Base-by-base conservation (phyloP, 1,140 invertebrate genomes). In the Drosophila persimilis region DNA sequence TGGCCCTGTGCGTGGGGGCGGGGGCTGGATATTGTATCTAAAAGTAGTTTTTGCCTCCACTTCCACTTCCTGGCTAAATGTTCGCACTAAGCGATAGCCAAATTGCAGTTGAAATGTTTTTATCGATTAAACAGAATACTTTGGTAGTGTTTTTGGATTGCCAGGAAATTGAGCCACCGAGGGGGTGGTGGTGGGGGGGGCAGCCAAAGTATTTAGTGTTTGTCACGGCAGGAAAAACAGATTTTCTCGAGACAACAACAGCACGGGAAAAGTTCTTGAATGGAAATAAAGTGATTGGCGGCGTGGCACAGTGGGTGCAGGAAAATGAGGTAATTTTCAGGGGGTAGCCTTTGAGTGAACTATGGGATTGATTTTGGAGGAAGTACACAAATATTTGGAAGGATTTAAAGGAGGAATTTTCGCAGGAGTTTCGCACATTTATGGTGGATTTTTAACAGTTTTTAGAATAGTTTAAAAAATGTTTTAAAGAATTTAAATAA, bases 31-130 rank as follows among this genome's bases (percentile, higher is more conserved):
- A 50, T 69, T 69, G 66, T 69, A 50, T 69, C 63, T 69, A 29
- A 69, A 57, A 69, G 66, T 69, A 63, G 70, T 63, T 73, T 63
- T 63, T 64, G 43, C 45, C 44, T 44, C 29, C 17, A 11, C 29
- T n/a, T 9, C 56, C 39, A 20, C 81, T 64, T 74, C 60, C 83
- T 73, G 75, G 35, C 77, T 77, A 86, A 85, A 85, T 77, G 77
- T 70, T 70, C 62, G 44, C 63, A 75, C 47, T 50, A 83, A 60
- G 46, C 79, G 79, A 83, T 78, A 77, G 65, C 73, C 62, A 83
- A 88, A 83, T 76, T 88, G 78, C 83, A 88, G 75, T 69, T 76
- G 72, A 86, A 88, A 79, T 70, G 78, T 64, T 64, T 80, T 79
- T 88, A 88, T 88, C 83, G 83, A 88, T 88, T 88, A 58, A 88